Evolutionary conservation across 2,888 invertebrate genomes (phyloP).

Genomic region (Drosophila cracens): DNA sequence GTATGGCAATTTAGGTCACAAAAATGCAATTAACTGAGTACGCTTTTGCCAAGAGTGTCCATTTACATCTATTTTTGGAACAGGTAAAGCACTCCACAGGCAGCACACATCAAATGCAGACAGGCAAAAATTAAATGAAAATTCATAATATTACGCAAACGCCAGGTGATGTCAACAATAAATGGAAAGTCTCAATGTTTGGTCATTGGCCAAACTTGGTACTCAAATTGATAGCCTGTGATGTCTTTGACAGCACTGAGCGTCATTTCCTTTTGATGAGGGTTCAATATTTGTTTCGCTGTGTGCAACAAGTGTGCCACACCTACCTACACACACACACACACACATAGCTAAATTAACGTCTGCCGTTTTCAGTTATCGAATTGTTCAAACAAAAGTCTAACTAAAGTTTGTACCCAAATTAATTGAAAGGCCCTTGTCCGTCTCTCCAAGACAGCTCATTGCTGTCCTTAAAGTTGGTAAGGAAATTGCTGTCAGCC

Average conservation of each 20-base stretch:
- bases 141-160: conserved; percentile 47
- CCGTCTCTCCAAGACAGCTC: conserved; percentile 12
- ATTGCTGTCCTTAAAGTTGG: conserved; percentile 29
- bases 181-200: conserved; percentile 45
- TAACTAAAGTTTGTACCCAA: conserved; percentile 56
- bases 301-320: conserved; percentile 61
- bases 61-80: neutral
- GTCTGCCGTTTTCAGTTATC: conserved; percentile 51
- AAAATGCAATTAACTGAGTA: conserved; percentile 61
- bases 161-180: conserved; percentile 39
- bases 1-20: conserved; percentile 57
- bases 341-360: conserved; percentile 13
- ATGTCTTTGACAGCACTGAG: conserved; percentile 68
- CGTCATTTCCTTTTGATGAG: conserved; percentile 67
- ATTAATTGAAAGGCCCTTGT: conserved; percentile 68
- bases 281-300: conserved; percentile 52
- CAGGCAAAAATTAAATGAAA: conserved; percentile 22
- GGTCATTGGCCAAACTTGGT: conserved; percentile 42
- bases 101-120: conserved; percentile 34
- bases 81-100: conserved; percentile 20
- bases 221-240: conserved; percentile 57
- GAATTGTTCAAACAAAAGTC: conserved; percentile 67
- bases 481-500: conserved; percentile 36
- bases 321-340: neutral
- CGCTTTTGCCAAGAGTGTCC: neutral